A percentile compares a stretch with the other conserved stretches of the same genome.
Evolutionary conservation across 2,888 invertebrate species (phyloP).

Genomic region (Lydus trimaculatus): DNA sequence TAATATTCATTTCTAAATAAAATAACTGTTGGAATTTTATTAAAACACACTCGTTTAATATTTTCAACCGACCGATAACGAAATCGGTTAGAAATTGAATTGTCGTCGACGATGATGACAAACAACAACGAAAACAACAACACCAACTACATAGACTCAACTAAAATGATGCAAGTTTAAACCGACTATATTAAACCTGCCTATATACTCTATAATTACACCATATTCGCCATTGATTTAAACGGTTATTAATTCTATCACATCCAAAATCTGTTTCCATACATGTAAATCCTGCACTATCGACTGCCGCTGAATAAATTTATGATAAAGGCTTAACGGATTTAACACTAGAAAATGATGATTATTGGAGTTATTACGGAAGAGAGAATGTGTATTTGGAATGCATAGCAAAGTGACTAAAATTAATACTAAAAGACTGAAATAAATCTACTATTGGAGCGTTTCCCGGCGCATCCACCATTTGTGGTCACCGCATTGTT

Average conservation of each 20-base stretch:
- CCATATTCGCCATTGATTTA: conserved; percentile 23
- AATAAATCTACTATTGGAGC: no score
- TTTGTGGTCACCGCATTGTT: no score
- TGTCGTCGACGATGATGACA: not conserved
- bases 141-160: not conserved
- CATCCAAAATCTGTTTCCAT: not conserved
- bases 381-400: no score
- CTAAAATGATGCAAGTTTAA: not conserved
- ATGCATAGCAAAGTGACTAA: no score
- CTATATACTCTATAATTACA: conserved; percentile 14
- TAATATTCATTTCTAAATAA: no score
- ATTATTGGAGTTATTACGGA: no score
- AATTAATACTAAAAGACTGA: no score
- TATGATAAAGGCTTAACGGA: not conserved
- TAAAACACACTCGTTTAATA: not conserved
- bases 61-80: not conserved
- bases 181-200: not conserved
- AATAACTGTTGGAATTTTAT: no score
- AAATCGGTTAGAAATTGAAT: not conserved
- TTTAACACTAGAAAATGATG: no score
- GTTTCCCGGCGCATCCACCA: no score
- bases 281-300: not conserved
- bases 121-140: not conserved
- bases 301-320: not conserved
- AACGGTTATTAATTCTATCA: conserved; percentile 31